Evolutionary conservation across 2,113 vertebrate species (phyloP), one percentile per base, ranked within the genome.

Genomic region (Phaethornis superciliosus): DNA sequence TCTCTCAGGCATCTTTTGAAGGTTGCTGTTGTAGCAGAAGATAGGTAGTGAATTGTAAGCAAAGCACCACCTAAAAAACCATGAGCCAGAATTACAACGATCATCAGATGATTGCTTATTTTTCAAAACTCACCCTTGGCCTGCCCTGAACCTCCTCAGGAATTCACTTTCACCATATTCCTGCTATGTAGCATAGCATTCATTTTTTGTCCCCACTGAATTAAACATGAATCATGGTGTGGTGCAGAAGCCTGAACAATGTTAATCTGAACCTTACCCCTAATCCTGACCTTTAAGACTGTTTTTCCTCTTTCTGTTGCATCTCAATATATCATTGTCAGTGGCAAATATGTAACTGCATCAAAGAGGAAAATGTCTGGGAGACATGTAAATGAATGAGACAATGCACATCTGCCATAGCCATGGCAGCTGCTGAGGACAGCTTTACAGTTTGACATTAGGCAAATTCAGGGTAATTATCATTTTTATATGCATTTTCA

Each of bases 391-490:
- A 58, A 69, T 67, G 85, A 58, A 20, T 26, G 68, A 80, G 72
- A 81, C 68, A 77, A 80, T 55, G 42, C 30, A 77, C 17, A 23
- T 3, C 32, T 74, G 51, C 30, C 20, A 52, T 18, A n/a, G 27
- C 59, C 10, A 6, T 12, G 58, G 44, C 49, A 85, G 78, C 27
- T 76, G 44, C 54, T 79, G 47, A 32, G 68, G 26, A 27, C 17
- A 65, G 1, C 2, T 21, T 51, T 22, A 14, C 0, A 0, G 12
- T 30, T 60, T 75, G 74, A 26, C 17, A 18, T 64, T 49, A 14
- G 12, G 47, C 14, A 68, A 26, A 56, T 56, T 32, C 68, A 89
- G 67, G 46, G 79, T 23, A 63, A 86, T 89, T 58, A 54, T 14
- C 2, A 7, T 27, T 76, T 76, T 37, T 44, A 40, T 51, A 9